Base-by-base conservation (phyloP, 2,797 vertebrate species). In the Microctenopoma stevenorrisi region DNA sequence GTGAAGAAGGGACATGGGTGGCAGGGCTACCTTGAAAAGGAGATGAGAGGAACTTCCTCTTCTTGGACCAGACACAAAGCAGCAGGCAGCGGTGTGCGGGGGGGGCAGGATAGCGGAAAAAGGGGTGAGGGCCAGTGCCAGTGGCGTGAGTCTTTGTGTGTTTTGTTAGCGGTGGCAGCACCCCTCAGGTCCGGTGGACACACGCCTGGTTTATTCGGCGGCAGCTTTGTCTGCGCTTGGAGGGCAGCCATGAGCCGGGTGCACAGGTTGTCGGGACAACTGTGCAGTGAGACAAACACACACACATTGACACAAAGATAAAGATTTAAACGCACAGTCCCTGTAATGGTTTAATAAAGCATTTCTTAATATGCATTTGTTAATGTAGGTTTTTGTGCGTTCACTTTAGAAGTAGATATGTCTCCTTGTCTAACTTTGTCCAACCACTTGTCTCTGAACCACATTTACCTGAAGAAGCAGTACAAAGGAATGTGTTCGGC, bases 161-260 rank as follows among this genome's bases (percentile, higher is more conserved):
- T 90, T 89, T 89, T 90, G 86, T 91, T 88, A 51, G 77, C 25
- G 48, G 76, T 83, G 78, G 85, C 79, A 76, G 87, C 88, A 68
- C 86, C 87, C 89, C 86, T 85, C 77, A 82, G 84, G 87, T 87
- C 86, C 77, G 60, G 90, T 74, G 88, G 91, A 92, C 90, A 88
- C 91, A 90, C 85, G 88, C 88, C 87, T 83, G 84, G 81, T 86
- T 84, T 88, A 79, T 68, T 82, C 72, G 67, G 79, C 88, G 52
- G 81, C 83, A 84, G 91, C 91, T 93, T 93, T 93, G 91, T 93
- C 75, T 75, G 51, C 6, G 46, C 78, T 88, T 91, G 91, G 92
- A 93, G 76, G 77, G 75, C 72, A 40, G 88, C 92, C 92, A 92
- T 85, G 79, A 91, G 84, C 57, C 59, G 65, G 84, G 81, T 58